Evolutionary conservation across 1,140 invertebrate genomes (phyloP).

Genomic region (Hyphantria cunea): DNA sequence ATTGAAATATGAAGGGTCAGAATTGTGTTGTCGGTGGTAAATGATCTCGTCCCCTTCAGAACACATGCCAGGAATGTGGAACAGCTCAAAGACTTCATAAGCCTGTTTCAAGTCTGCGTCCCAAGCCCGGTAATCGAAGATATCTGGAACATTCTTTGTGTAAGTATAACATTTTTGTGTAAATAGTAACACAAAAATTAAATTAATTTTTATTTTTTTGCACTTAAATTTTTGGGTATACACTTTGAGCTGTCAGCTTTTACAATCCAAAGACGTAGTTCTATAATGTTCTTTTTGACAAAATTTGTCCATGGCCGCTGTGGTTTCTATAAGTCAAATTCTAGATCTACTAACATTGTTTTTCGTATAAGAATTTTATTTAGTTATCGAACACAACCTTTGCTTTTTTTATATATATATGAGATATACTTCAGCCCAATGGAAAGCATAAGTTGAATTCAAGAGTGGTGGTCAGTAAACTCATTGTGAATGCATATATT

Average conservation of each 20-base stretch:
- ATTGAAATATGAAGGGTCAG: not conserved
- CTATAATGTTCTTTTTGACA: conserved; percentile 62
- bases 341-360: conserved; percentile 47
- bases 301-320: conserved; percentile 64
- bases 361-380: not conserved
- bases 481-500: too few relatives aligned
- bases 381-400: not conserved
- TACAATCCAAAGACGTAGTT: conserved; percentile 60
- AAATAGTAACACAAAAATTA: too few relatives aligned
- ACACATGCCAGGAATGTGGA: not conserved
- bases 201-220: too few relatives aligned
- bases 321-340: conserved; percentile 60
- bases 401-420: too few relatives aligned
- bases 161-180: conserved; percentile 83
- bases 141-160: conserved; percentile 82
- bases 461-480: too few relatives aligned
- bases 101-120: conserved; percentile 62
- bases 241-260: conserved; percentile 72
- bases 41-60: not conserved
- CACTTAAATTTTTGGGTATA: conserved; percentile 74
- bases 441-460: too few relatives aligned
- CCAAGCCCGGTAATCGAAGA: conserved; percentile 80
- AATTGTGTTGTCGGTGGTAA: not conserved
- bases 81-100: conserved; percentile 75
- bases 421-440: too few relatives aligned